A percentile compares a stretch with the other conserved stretches of the same genome.
Evolutionary conservation across 2,113 vertebrate genomes (phyloP).

Genomic region (Mellivora capensis): DNA sequence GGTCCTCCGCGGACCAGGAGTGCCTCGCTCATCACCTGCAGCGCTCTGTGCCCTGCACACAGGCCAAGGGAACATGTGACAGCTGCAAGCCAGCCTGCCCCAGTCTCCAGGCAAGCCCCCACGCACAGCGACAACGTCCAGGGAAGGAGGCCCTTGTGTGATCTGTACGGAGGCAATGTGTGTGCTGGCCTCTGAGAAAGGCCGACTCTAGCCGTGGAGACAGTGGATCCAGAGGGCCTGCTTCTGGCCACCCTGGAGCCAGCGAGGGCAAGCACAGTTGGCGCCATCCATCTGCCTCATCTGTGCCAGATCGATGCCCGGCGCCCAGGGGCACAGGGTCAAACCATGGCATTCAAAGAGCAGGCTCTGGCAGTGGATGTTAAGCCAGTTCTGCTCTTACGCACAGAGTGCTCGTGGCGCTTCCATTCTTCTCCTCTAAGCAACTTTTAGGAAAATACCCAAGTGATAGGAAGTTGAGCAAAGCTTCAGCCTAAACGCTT

Average conservation of each 20-base stretch:
- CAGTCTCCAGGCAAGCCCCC: neutral
- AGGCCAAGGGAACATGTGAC: neutral
- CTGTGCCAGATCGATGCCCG: neutral
- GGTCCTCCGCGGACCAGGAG: neutral
- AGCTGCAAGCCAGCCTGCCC: neutral
- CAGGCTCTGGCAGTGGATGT: neutral
- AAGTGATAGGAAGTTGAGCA: neutral
- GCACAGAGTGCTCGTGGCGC: neutral
- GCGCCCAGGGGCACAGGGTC: neutral
- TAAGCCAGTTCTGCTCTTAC: neutral
- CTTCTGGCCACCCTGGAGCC: neutral
- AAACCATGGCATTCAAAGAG: neutral
- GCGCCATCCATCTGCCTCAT: neutral
- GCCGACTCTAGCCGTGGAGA: neutral
- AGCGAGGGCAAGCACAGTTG: neutral
- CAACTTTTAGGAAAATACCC: constrained; percentile 24
- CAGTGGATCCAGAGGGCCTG: neutral
- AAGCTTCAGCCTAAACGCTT: neutral
- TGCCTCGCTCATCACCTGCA: neutral
- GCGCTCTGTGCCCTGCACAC: neutral
- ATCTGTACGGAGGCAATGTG: neutral
- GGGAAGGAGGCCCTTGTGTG: neutral
- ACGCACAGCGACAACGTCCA: neutral
- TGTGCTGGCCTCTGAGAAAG: neutral
- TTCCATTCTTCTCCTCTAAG: neutral